These are phyloP conservation scores for Isichthys henryi DNA, from an alignment of 2,113 vertebrate genomes.

Conservation along the genomic window DNA sequence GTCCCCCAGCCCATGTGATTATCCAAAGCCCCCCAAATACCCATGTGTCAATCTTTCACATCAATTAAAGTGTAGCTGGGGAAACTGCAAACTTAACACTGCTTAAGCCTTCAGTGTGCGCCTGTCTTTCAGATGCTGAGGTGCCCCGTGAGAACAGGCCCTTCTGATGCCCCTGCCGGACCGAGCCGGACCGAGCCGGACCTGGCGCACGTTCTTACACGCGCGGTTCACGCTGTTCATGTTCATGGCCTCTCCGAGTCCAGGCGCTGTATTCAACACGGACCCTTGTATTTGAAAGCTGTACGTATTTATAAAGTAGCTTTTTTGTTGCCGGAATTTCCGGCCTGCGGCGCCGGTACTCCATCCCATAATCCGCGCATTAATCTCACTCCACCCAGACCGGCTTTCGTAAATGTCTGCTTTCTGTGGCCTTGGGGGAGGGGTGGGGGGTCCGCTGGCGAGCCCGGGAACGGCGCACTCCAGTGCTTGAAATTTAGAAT, in stretches of 20 bases:
- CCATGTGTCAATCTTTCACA: neutral
- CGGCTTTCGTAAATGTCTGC: neutral
- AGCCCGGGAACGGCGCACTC: neutral
- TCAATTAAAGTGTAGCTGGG: neutral
- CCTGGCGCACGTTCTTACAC: neutral
- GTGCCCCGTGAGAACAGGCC: neutral
- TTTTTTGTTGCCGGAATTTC: neutral
- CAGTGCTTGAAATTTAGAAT: neutral
- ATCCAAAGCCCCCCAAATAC: neutral
- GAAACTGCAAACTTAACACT: neutral
- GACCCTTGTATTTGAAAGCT: neutral
- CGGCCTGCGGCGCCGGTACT: neutral
- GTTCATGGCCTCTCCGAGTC: neutral
- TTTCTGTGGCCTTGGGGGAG: neutral
- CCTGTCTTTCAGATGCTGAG: neutral
- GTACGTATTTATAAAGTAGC: neutral
- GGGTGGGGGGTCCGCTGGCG: too few species aligned
- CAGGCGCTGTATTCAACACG: neutral
- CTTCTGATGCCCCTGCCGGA: neutral
- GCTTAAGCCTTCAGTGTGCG: neutral
- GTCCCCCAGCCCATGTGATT: neutral
- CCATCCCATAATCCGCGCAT: neutral
- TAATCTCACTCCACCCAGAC: neutral
- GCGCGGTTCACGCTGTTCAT: neutral
- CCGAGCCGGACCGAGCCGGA: neutral